These are phyloP conservation scores for Panthera leo DNA, from an alignment of 2,113 vertebrate species.

Conservation along the genomic window DNA sequence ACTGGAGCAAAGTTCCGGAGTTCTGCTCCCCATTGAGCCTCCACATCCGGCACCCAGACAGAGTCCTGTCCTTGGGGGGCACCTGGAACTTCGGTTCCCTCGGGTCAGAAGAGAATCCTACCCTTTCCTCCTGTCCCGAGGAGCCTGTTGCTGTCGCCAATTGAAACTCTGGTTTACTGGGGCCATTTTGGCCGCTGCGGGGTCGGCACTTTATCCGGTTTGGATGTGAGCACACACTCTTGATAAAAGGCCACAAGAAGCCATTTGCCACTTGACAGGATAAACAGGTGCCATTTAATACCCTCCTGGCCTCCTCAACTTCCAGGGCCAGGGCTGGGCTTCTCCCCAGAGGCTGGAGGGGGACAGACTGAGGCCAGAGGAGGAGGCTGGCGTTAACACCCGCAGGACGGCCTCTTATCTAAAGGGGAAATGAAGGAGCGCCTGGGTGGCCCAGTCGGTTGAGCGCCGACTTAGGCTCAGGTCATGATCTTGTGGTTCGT, in stretches of 20 bases:
- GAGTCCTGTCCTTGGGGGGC: too few relatives aligned
- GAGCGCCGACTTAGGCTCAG: too few relatives aligned
- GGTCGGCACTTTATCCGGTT: background rate
- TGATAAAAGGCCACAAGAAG: background rate
- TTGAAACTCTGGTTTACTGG: background rate
- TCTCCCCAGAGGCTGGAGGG: background rate
- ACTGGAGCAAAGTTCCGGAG: fast-evolving
- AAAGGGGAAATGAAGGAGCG: background rate
- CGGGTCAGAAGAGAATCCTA: background rate
- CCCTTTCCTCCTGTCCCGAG: background rate
- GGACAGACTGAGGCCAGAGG: background rate
- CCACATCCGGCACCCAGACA: fast-evolving
- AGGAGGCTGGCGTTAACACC: fast-evolving
- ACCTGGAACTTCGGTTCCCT: fast-evolving
- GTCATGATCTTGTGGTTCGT: too few relatives aligned
- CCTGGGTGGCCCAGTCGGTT: too few relatives aligned
- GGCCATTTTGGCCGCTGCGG: fast-evolving
- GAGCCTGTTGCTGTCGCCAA: background rate
- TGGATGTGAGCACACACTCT: background rate
- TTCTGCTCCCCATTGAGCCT: fast-evolving
- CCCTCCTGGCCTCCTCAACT: background rate
- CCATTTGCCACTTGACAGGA: fast-evolving
- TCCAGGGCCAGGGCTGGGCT: background rate
- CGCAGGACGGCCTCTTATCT: background rate
- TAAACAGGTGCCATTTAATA: background rate